Base-by-base conservation (phyloP, 2,797 vertebrate species). In the Mormyrops boulengeri region DNA sequence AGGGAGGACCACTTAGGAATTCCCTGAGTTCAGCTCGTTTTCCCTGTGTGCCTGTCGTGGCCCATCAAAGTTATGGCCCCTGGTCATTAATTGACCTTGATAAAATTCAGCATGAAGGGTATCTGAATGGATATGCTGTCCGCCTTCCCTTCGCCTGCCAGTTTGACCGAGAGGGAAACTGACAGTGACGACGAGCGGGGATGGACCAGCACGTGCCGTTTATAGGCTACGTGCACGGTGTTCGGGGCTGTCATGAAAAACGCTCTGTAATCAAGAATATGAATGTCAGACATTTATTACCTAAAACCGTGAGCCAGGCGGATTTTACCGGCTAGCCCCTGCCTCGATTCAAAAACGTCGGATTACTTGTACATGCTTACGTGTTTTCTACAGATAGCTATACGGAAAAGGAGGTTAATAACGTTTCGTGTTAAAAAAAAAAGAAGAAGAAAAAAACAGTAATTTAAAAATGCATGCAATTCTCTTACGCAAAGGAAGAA, bases 61-160 rank as follows among this genome's bases (percentile, higher is more conserved):
- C 82, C 82, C 41, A 30, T 85, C 82, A 22, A 49, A 85, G n/a
- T 85, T 85, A 26, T 22, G 92, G 90, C 93, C 92, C 89, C 92
- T 92, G 92, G 94, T 94, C 94, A 94, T 95, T 95, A 95, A 96
- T 95, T 95, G 95, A 96, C 96, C 95, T 96, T 96, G 95, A 96
- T 95, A 95, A 95, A 95, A 44, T 62, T 53, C 66, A 19, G 47
- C 26, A 9, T 34, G 26, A 50, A 88, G 44, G 66, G n/a, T 52
- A 50, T 80, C 4, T 88, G 47, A 44, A 44, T 88, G 34, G 22
- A 22, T 57, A 49, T 66, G 60, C 30, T 47, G 62, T 73, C 44
- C 30, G 62, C 47, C 88, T 88, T 49, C 19, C 57, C 2, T 22
- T 77, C 62, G 11, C 50, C 22, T 30, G 49, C 49, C 47, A 38